Base-by-base conservation (phyloP, 2,797 vertebrate genomes). In the Myripristis murdjan region DNA sequence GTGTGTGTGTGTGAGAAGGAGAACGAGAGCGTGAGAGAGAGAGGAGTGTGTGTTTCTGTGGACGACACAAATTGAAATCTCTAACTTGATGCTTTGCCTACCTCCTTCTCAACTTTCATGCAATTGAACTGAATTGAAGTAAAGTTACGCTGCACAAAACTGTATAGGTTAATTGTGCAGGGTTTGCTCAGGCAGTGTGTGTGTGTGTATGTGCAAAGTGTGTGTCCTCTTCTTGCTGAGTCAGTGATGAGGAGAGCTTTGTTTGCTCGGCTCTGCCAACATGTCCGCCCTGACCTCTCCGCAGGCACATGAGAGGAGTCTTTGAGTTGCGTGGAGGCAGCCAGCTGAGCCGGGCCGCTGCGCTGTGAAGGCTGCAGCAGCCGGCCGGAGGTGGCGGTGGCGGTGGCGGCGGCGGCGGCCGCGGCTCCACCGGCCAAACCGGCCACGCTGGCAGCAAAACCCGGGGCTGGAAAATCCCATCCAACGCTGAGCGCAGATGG, bases 251-350 rank as follows among this genome's bases (percentile, higher is more conserved):
- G 75, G 58, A 77, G 61, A 64, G 61, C 41, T 88, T 68, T 70
- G 70, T 82, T 84, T 81, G 79, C 68, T 59, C 8, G 20, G 8
- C 72, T 56, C 52, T 83, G 84, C 84, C 87, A 90, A 73, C 71
- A 51, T 77, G 87, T 77, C 89, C 71, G 62, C 77, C 41, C 70
- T 85, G 82, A 88, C 87, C 90, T 37, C 60, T 60, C 64, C 70
- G 68, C 64, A 82, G 55, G 79, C 49, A 80, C 79, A 84, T 66
- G 72, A 89, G 74, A 81, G 60, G 52, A 84, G 74, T 39, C 81
- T 82, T 79, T 85, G 74, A 90, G 66, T 39, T 63, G 52, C 6
- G 15, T 71, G 23, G 0, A 20, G 55, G 70, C 3, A 0, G 64
- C 65, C 79, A 58, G 70, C 71, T 60, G 59, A 73, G 57, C 64